Evolutionary conservation across 2,797 vertebrate species (phyloP), one percentile per base, ranked within the genome.

Genomic region (Florisuga fusca): DNA sequence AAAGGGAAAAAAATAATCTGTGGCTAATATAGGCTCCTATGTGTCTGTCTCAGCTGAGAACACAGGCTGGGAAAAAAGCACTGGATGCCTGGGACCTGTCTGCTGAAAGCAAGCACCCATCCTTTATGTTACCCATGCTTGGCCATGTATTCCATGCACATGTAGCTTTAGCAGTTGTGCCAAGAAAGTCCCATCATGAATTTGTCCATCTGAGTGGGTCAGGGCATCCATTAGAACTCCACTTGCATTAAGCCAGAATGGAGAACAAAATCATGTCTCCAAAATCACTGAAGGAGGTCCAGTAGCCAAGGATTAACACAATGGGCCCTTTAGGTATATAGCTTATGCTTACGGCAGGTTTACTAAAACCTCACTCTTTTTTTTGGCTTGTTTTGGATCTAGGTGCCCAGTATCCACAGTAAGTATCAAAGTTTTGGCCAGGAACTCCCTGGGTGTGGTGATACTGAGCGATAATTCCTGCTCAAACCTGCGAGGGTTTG

Each of bases 331-430:
- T 27, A 54, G 68, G 33, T 8, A 2, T n/a, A 15, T 46, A 54
- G 51, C 13, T 88, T n/a, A 36, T 79, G 29, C 48, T 84, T 67
- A 36, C 1, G 4, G 55, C 41, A 80, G 33, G 36, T 50, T 82
- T 74, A 50, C 43, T 84, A 62, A 84, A 87, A 69, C 7, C 46
- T 79, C 12, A 33, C 16, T 45, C 46, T 21, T 17, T n/a, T 62
- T 87, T 94, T 66, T 77, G 4, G 16, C 33, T 80, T 82, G 54
- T 17, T 90, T 93, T 61, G 75, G 36, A 68, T 74, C 29, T 68
- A 33, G 36, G 15, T 93, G 53, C 81, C 77, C 73, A 54, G 45
- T 77, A 90, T 43, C 67, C 63, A 74, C 13, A 59, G 50, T 36
- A 63, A 59, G 17, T 68, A 51, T 54, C 1, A 1, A 93, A 51